Percentiles rank a stretch among this genome's conserved stretches.
Conservation (phyloP, 2,888 invertebrate species). For the Ceraclea dissimilis region DNA sequence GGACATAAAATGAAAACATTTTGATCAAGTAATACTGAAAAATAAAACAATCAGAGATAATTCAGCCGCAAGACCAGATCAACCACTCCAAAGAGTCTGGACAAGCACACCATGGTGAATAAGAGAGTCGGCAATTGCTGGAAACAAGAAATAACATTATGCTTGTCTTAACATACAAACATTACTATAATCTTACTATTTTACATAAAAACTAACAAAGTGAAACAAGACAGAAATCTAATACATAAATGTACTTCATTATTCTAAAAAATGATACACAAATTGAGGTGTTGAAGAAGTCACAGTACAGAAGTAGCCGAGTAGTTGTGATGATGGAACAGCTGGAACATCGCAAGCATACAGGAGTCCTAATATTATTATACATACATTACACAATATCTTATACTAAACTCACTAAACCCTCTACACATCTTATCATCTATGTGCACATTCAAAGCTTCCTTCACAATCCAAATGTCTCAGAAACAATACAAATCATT, state of each 20-base stretch:
- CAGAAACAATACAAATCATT: no score
- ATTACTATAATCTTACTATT: no score
- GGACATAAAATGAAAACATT: no score
- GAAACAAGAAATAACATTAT: conserved; percentile 25
- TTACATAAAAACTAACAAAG: no score
- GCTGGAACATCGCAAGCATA: conserved; percentile 48
- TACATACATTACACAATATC: background rate
- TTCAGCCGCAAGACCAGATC: background rate
- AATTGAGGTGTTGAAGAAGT: no score
- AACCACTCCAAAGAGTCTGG: background rate
- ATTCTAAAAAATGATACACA: no score
- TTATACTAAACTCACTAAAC: background rate
- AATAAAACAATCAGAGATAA: conserved; percentile 22
- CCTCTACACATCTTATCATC: background rate
- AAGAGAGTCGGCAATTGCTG: conserved; percentile 14
- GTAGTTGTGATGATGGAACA: background rate
- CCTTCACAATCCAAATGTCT: no score
- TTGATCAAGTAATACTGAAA: no score
- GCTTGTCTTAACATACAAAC: conserved; percentile 14
- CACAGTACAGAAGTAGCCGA: background rate
- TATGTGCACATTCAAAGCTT: no score
- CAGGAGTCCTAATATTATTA: conserved; percentile 28
- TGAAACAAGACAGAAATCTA: no score
- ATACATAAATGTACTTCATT: no score
- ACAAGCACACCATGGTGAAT: background rate